These are phyloP conservation scores for Glyphotaelius pellucidus DNA, from an alignment of 2,888 invertebrate genomes.

Conservation along the genomic window DNA sequence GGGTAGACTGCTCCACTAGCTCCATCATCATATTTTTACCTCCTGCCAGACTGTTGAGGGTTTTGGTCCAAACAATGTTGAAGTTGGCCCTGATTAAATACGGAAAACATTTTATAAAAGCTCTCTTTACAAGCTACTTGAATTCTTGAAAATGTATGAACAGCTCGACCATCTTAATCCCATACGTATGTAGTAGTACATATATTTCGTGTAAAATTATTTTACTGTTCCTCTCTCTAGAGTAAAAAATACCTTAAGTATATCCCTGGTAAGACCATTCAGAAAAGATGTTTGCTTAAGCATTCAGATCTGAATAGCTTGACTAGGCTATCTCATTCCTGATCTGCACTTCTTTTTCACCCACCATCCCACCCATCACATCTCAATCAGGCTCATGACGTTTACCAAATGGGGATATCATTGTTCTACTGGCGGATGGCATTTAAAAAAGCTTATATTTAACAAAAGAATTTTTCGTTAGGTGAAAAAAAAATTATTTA, in stretches of 20 bases:
- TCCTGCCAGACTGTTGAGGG: conserved; percentile 85
- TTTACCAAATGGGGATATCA: neutral
- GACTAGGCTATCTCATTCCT: neutral
- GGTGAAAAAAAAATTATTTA: too few relatives aligned
- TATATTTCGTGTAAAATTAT: too few relatives aligned
- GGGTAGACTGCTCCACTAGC: conserved; percentile 91
- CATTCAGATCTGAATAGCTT: too few relatives aligned
- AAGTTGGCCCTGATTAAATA: conserved; percentile 81
- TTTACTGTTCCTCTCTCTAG: neutral
- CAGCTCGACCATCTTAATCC: too few relatives aligned
- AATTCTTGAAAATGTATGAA: too few relatives aligned
- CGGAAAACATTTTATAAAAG: neutral
- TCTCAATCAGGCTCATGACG: neutral
- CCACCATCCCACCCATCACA: too few relatives aligned
- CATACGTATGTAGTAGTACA: too few relatives aligned
- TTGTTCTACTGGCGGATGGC: neutral
- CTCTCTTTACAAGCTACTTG: neutral
- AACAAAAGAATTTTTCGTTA: too few relatives aligned
- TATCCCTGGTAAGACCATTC: neutral
- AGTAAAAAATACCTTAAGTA: neutral
- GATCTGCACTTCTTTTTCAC: too few relatives aligned
- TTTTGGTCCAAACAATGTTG: conserved; percentile 87
- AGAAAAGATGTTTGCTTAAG: too few relatives aligned
- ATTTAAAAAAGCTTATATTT: too few relatives aligned
- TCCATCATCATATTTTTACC: conserved; percentile 91